These are phyloP conservation scores for Cerceris rybyensis DNA, from an alignment of 2,888 invertebrate species.

Conservation along the genomic window DNA sequence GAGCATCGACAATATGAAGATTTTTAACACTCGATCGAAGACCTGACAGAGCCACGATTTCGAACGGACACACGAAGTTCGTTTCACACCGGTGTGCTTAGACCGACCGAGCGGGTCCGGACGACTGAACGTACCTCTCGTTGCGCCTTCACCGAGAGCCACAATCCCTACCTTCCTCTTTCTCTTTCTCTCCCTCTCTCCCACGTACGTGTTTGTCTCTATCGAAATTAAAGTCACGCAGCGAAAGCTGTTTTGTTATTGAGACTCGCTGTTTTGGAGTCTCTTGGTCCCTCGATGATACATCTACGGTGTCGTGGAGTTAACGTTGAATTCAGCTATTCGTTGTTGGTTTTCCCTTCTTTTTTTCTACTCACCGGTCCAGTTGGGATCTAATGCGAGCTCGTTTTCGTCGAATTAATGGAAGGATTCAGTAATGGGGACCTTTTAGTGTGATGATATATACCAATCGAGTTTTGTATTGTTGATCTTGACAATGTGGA, in stretches of 20 bases:
- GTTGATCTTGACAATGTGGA: no score
- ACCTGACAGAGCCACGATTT: conserved; percentile 35
- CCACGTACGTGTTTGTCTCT: conserved; percentile 18
- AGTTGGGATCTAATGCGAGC: no score
- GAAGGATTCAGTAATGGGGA: no score
- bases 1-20: conserved; percentile 14
- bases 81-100: conserved; percentile 56
- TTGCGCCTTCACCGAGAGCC: conserved; percentile 59
- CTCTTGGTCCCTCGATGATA: background rate
- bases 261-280: background rate
- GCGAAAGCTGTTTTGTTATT: conserved; percentile 3
- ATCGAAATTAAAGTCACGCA: conserved; percentile 27
- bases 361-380: background rate
- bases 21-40: conserved; percentile 38
- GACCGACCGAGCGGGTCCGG: conserved; percentile 72
- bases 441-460: no score
- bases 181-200: conserved; percentile 28
- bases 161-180: conserved; percentile 62
- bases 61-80: conserved; percentile 21
- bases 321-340: no score
- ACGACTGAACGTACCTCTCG: conserved; percentile 73
- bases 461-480: no score
- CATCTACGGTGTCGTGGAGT: background rate
- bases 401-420: no score
- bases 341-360: background rate